phyloP scores from a whole-genome alignment of 2,797 vertebrate species.

The Tapirus indicus region DNA sequence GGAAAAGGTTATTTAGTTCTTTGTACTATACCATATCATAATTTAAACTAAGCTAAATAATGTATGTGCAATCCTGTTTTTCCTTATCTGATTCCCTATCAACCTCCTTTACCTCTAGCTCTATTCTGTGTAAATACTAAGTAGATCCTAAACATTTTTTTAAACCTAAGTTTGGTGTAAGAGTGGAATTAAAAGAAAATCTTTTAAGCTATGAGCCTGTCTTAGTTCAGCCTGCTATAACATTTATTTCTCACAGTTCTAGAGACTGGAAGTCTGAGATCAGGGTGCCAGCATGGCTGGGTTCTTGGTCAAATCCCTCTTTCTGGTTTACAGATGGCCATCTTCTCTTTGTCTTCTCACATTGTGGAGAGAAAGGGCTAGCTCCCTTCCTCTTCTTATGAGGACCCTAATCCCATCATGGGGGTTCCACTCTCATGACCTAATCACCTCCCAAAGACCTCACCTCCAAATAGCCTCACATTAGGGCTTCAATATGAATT shows the following conservation, averaged over 20 bases:
- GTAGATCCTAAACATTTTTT: not conserved
- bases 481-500: not conserved
- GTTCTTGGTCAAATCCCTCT: not conserved
- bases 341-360: not conserved
- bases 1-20: not conserved
- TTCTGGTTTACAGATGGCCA: not conserved
- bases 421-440: not conserved
- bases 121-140: not conserved
- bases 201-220: not conserved
- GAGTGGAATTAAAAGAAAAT: not conserved
- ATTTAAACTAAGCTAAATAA: not conserved
- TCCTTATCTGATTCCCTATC: not conserved
- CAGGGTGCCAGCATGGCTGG: too few species aligned
- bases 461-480: not conserved
- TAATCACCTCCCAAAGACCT: not conserved
- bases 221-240: not conserved
- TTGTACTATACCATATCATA: not conserved
- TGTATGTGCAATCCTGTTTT: fast-evolving
- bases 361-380: not conserved
- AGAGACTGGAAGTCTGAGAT: not conserved
- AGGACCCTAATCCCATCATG: not conserved
- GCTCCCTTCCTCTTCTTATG: not conserved
- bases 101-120: not conserved
- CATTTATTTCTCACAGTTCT: not conserved
- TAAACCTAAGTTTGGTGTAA: not conserved